Evolutionary conservation across 2,888 invertebrate genomes (phyloP).

Genomic region (Mechanitis messenoides): DNA sequence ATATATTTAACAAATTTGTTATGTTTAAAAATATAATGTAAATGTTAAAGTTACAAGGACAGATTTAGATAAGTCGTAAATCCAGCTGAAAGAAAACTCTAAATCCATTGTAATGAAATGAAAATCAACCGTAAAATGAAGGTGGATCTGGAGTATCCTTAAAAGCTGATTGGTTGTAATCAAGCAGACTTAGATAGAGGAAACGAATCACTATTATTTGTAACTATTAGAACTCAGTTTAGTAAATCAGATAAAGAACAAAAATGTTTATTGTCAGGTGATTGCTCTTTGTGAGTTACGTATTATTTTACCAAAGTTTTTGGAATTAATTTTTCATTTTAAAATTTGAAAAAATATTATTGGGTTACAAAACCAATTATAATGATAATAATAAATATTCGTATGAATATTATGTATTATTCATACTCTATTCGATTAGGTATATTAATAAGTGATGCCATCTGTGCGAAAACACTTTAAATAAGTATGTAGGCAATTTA

Average conservation of each 20-base stretch:
- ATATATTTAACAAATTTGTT: not conserved
- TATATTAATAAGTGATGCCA: no score
- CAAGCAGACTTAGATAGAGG: conserved; percentile 6
- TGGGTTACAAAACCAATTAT: no score
- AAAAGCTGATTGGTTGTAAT: conserved; percentile 6
- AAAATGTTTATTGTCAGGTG: not conserved
- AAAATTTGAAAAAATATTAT: no score
- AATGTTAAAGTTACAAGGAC: not conserved
- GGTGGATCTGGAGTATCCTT: conserved; percentile 4
- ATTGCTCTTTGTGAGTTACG: not conserved
- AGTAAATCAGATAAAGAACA: not conserved
- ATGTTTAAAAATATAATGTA: not conserved
- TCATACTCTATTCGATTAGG: no score
- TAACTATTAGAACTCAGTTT: conserved; percentile 6
- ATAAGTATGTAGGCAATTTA: not conserved
- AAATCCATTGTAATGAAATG: conserved; percentile 6
- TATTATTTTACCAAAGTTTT: no score
- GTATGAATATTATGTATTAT: no score
- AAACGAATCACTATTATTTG: conserved; percentile 5
- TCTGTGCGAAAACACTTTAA: no score
- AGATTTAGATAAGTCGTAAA: not conserved
- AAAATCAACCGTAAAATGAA: conserved; percentile 8
- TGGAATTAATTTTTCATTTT: no score
- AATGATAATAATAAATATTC: no score
- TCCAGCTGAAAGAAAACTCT: not conserved